phyloP scores from a whole-genome alignment of 2,113 vertebrate genomes.

The Charadrius vociferus region DNA sequence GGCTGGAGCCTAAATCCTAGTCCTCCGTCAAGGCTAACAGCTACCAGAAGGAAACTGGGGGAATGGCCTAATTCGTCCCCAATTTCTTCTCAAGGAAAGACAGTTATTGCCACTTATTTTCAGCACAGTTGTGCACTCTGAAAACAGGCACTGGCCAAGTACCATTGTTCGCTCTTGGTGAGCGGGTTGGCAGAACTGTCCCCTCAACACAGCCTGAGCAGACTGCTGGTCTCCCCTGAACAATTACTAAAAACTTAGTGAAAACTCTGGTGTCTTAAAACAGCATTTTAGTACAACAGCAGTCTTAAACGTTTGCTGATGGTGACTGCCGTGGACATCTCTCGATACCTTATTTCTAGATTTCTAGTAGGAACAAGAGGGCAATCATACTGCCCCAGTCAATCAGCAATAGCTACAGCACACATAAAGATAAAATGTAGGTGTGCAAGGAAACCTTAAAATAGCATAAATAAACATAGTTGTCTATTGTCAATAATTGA shows the following conservation, averaged over 20 bases:
- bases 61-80: neutral
- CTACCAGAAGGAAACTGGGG: neutral
- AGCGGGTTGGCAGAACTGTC: neutral
- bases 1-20: neutral
- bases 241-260: neutral
- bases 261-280: neutral
- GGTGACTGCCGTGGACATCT: neutral
- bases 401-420: neutral
- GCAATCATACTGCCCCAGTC: neutral
- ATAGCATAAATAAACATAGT: neutral
- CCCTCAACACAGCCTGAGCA: neutral
- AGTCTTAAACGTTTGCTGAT: neutral
- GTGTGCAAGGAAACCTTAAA: neutral
- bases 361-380: neutral
- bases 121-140: neutral
- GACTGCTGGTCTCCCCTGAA: neutral
- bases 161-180: accelerated
- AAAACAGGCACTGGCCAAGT: neutral
- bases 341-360: neutral
- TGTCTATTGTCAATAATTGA: neutral
- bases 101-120: neutral
- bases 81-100: neutral
- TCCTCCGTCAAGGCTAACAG: neutral
- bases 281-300: neutral
- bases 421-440: neutral